Evolutionary conservation across 1,140 invertebrate genomes (phyloP).

Genomic region (Campoletis sonorensis): DNA sequence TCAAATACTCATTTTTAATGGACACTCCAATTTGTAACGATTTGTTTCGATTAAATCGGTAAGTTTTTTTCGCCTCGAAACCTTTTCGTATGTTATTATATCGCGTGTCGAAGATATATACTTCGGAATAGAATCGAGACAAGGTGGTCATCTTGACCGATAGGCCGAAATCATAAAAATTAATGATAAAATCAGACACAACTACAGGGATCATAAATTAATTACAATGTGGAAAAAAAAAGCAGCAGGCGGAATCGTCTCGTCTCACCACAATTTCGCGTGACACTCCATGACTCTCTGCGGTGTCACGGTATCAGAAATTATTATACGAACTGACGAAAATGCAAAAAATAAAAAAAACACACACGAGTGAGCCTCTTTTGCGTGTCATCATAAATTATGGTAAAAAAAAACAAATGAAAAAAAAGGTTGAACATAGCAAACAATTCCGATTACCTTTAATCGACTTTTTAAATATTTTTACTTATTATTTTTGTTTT

Average conservation of each 20-base stretch:
- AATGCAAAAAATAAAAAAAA: no score
- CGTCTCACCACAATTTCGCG: not conserved
- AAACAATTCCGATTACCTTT: not conserved
- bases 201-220: not conserved
- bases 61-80: not conserved
- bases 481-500: no score
- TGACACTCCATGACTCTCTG: not conserved
- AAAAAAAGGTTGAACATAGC: not conserved
- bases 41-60: slow-evolving; percentile 5
- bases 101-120: not conserved
- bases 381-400: not conserved
- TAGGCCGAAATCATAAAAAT: slow-evolving; percentile 57
- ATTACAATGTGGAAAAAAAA: not conserved
- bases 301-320: not conserved
- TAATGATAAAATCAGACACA: slow-evolving; percentile 54
- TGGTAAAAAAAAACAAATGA: not conserved
- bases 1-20: not conserved
- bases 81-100: not conserved
- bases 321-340: not conserved
- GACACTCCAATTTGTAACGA: not conserved
- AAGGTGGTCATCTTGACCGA: slow-evolving; percentile 41
- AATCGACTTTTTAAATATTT: no score
- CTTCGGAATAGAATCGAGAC: not conserved
- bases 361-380: not conserved
- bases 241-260: not conserved